phyloP scores from a whole-genome alignment of 2,888 invertebrate genomes.

The Idaea dimidiata region DNA sequence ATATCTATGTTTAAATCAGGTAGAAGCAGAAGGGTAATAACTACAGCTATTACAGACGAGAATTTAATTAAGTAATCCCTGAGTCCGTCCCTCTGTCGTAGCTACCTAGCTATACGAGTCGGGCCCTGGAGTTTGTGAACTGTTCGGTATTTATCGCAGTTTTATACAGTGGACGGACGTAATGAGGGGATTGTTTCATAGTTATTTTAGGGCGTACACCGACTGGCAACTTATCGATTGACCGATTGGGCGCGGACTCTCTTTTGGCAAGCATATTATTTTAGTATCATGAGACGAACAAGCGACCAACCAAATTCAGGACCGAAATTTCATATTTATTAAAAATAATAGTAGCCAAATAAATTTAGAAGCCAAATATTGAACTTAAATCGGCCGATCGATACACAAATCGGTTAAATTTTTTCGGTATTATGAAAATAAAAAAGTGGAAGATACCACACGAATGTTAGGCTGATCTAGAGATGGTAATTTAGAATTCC shows the following conservation, averaged over 20 bases:
- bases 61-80: conserved; percentile 21
- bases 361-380: too few relatives aligned
- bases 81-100: conserved; percentile 16
- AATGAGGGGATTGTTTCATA: conserved; percentile 32
- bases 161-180: conserved; percentile 51
- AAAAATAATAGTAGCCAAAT: too few relatives aligned
- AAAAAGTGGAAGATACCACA: too few relatives aligned
- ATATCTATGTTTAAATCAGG: not conserved
- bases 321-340: too few relatives aligned
- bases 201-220: conserved; percentile 11
- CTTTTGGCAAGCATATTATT: not conserved
- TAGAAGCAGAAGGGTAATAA: conserved; percentile 11
- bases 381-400: too few relatives aligned
- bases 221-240: not conserved
- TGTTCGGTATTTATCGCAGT: conserved; percentile 57
- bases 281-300: too few relatives aligned
- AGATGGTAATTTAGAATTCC: too few relatives aligned
- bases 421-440: too few relatives aligned
- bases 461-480: too few relatives aligned
- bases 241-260: not conserved
- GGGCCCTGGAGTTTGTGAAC: conserved; percentile 38
- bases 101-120: conserved; percentile 47
- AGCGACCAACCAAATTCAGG: too few relatives aligned
- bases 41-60: conserved; percentile 16
- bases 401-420: too few relatives aligned